phyloP scores from a whole-genome alignment of 2,113 vertebrate species.

The Oxyruncus cristatus region DNA sequence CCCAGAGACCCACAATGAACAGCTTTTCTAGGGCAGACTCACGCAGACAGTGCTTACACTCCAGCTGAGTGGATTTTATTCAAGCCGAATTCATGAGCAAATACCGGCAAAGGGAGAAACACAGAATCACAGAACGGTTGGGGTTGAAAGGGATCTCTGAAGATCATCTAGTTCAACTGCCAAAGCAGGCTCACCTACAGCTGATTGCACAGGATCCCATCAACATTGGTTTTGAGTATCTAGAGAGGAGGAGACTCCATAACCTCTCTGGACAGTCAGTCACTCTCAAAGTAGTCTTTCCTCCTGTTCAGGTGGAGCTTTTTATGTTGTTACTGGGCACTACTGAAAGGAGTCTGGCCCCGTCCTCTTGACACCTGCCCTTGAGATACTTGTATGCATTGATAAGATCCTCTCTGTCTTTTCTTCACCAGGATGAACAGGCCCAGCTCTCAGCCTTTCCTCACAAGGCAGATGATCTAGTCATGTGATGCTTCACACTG shows the following conservation, averaged over 20 bases:
- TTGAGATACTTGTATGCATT: background rate
- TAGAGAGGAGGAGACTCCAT: background rate
- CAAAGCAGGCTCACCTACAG: background rate
- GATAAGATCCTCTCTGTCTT: background rate
- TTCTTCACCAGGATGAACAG: background rate
- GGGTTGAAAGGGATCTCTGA: background rate
- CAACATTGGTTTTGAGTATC: background rate
- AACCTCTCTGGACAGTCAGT: background rate
- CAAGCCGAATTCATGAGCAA: background rate
- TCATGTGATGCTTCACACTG: background rate
- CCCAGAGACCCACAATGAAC: background rate
- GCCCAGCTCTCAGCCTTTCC: background rate
- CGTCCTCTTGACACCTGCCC: background rate
- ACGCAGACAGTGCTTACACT: fast-evolving
- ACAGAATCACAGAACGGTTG: background rate
- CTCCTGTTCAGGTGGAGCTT: background rate
- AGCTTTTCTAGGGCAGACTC: too few relatives aligned
- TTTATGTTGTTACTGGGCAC: background rate
- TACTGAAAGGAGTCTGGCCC: background rate
- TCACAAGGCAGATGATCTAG: background rate
- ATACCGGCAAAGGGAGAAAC: background rate
- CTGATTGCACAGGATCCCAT: background rate
- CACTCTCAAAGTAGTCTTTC: background rate
- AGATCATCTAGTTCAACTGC: background rate
- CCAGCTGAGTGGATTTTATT: background rate